phyloP scores from a whole-genome alignment of 2,797 vertebrate genomes.

The Lithobates sylvaticus region DNA sequence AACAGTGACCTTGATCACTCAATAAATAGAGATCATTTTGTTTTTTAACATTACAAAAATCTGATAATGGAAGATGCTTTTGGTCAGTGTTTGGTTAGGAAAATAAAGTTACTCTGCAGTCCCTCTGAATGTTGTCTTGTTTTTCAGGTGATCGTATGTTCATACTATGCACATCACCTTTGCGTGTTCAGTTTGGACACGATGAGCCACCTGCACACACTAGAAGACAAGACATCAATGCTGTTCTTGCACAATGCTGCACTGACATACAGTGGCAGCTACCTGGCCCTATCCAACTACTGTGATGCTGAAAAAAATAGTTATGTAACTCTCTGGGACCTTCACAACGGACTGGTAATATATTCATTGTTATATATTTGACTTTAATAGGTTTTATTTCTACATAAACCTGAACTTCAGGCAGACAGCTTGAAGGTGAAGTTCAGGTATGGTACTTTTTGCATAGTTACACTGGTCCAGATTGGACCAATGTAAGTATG shows the following conservation, averaged over 20 bases:
- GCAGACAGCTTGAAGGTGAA: no score
- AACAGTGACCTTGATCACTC: no score
- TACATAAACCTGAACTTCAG: no score
- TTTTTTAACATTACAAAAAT: no score
- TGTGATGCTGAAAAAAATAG: slow-evolving; percentile 67
- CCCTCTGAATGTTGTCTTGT: background rate
- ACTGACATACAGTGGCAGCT: slow-evolving; percentile 65
- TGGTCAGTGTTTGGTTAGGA: no score
- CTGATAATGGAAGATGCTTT: no score
- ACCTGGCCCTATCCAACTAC: slow-evolving; percentile 71
- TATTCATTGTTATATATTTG: background rate
- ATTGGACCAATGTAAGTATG: no score
- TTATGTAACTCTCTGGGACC: slow-evolving; percentile 72
- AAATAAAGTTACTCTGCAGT: background rate
- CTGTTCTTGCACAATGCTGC: slow-evolving; percentile 70
- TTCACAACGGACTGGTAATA: slow-evolving; percentile 64
- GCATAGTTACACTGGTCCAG: no score
- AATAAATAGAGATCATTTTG: no score
- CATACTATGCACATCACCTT: slow-evolving; percentile 70
- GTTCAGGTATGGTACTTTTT: no score
- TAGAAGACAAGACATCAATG: slow-evolving; percentile 70
- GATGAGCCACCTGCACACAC: slow-evolving; percentile 68
- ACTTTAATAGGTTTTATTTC: background rate
- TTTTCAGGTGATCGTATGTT: slow-evolving; percentile 71
- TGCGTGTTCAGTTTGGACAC: slow-evolving; percentile 70